These are phyloP conservation scores for Candoia aspera DNA, from an alignment of 2,113 vertebrate genomes.

Conservation along the genomic window DNA sequence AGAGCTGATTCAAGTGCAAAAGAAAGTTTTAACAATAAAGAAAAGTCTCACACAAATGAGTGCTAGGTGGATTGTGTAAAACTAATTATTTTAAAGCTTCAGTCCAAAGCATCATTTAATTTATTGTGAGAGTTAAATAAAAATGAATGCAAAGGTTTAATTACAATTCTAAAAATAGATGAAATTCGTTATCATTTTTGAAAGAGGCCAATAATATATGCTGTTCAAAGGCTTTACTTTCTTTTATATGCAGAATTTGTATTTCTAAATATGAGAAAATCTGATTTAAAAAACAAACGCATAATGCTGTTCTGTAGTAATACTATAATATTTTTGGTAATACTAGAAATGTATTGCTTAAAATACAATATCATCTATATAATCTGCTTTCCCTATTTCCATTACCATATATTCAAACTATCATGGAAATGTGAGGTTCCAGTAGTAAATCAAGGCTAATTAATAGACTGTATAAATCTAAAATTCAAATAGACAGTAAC, in stretches of 20 bases:
- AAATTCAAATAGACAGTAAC: constrained; percentile 44
- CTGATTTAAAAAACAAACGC: constrained; percentile 43
- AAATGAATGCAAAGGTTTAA: neutral
- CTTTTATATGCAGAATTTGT: constrained; percentile 25
- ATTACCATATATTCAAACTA: constrained; percentile 45
- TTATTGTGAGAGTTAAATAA: neutral
- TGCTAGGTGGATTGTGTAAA: neutral
- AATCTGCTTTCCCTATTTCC: constrained; percentile 32
- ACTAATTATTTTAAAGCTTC: neutral
- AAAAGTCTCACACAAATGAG: neutral
- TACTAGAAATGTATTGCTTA: constrained; percentile 1
- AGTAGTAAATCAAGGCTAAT: constrained; percentile 29
- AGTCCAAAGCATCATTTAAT: neutral
- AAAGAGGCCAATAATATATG: constrained; percentile 8
- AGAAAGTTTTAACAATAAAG: neutral
- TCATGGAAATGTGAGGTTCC: constrained; percentile 45
- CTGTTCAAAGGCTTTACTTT: neutral
- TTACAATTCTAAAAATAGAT: constrained; percentile 28
- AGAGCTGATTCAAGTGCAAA: neutral
- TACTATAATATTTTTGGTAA: constrained; percentile 5
- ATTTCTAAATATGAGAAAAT: constrained; percentile 37
- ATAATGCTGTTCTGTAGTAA: constrained; percentile 18
- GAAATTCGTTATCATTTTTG: constrained; percentile 30
- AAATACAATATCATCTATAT: constrained; percentile 16
- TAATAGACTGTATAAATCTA: constrained; percentile 34